phyloP scores from a whole-genome alignment of 64 coral and sea anemone genomes.

The Montipora sp. region DNA sequence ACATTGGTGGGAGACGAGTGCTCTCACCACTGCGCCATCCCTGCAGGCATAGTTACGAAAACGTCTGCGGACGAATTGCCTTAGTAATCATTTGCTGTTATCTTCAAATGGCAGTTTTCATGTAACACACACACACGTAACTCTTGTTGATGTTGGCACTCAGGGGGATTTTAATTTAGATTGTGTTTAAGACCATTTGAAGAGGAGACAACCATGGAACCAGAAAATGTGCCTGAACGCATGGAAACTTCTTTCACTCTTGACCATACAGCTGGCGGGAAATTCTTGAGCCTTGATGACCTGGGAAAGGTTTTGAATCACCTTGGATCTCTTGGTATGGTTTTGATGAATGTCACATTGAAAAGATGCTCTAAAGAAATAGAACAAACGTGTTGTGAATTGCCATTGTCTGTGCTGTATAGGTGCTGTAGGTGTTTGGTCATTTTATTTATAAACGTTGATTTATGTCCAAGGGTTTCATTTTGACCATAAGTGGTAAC shows the following conservation, averaged over 20 bases:
- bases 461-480: too few relatives aligned
- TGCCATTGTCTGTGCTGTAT: neutral
- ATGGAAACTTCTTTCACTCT: constrained; percentile 11
- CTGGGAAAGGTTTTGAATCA: constrained; percentile 36
- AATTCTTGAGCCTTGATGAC: constrained; percentile 61
- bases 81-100: too few relatives aligned
- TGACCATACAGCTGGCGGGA: constrained; percentile 48
- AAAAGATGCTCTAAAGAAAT: neutral
- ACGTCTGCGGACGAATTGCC: too few relatives aligned
- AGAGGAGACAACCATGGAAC: neutral
- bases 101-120: too few relatives aligned
- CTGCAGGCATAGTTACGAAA: too few relatives aligned
- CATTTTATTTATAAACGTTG: too few relatives aligned
- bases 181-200: neutral
- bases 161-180: neutral
- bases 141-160: too few relatives aligned
- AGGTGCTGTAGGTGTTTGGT: too few relatives aligned
- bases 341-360: neutral
- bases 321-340: constrained; percentile 15
- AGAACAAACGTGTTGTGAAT: neutral
- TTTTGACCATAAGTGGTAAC: too few relatives aligned
- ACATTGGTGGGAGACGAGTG: too few relatives aligned
- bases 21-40: too few relatives aligned
- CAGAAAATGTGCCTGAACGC: neutral
- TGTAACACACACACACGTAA: too few relatives aligned